phyloP scores from a whole-genome alignment of 2,888 invertebrate species.

The Ophion ventricosus region DNA sequence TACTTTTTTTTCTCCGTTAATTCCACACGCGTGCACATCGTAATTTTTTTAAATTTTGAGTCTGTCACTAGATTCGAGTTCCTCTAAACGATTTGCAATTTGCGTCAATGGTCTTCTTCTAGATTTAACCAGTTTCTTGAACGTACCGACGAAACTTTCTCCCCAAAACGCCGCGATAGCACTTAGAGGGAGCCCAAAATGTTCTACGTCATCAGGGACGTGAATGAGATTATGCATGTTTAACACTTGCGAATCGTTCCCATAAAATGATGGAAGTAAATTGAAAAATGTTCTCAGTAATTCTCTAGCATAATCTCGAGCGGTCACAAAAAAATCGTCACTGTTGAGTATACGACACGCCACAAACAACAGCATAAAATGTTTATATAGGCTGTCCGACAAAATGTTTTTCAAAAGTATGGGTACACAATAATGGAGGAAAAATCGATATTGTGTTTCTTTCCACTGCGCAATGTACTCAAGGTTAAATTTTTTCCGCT shows the following conservation, averaged over 20 bases:
- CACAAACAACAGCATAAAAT: conserved; percentile 64
- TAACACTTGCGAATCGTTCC: conserved; percentile 52
- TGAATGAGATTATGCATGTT: conserved; percentile 65
- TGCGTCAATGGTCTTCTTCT: conserved; percentile 58
- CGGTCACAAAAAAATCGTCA: conserved; percentile 33
- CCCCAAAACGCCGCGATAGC: conserved; percentile 61
- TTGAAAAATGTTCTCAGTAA: conserved; percentile 56
- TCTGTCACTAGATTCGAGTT: conserved; percentile 47
- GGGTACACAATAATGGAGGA: conserved; percentile 62
- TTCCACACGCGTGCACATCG: conserved; percentile 13
- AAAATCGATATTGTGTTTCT: conserved; percentile 68
- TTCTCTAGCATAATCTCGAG: conserved; percentile 48
- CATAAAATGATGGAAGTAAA: conserved; percentile 53
- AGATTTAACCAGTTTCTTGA: conserved; percentile 55
- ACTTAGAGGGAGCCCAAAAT: conserved; percentile 47
- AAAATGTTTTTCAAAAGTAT: conserved; percentile 58
- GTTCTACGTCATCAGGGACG: conserved; percentile 48
- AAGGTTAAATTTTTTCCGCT: conserved; percentile 66
- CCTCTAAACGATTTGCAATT: conserved; percentile 59
- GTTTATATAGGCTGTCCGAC: conserved; percentile 52
- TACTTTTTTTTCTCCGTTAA: background rate
- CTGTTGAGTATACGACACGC: conserved; percentile 61
- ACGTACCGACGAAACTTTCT: conserved; percentile 53
- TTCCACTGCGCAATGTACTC: conserved; percentile 66
- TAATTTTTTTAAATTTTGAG: conserved; percentile 44